These are phyloP conservation scores for Drosophila carrolli DNA, from an alignment of 1,140 invertebrate species.

Conservation along the genomic window DNA sequence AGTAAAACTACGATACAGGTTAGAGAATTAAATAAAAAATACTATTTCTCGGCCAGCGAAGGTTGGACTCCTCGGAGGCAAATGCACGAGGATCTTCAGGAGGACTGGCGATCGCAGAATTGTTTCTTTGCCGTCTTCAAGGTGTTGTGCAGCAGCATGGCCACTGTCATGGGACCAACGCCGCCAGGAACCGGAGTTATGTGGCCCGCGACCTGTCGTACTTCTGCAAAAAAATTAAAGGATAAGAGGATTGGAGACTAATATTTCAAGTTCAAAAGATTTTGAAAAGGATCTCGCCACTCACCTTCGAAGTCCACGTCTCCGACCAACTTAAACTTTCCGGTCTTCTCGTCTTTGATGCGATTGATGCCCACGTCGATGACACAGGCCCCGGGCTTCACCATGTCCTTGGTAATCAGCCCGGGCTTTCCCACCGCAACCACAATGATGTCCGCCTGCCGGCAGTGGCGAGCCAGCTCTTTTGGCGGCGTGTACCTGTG, in stretches of 20 bases:
- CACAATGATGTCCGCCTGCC: conserved; percentile 93
- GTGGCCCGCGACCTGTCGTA: conserved; percentile 90
- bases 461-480: conserved; percentile 89
- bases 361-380: conserved; percentile 95
- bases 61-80: background rate
- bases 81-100: background rate
- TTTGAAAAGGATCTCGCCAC: background rate
- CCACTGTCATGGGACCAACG: conserved; percentile 95
- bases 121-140: conserved; percentile 88
- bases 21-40: conserved; percentile 65
- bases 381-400: conserved; percentile 94
- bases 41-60: conserved; percentile 50
- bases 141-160: conserved; percentile 95
- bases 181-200: conserved; percentile 95
- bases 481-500: conserved; percentile 93
- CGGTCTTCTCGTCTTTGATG: conserved; percentile 87
- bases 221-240: conserved; percentile 86
- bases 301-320: conserved; percentile 94
- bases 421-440: conserved; percentile 92
- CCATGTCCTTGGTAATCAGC: conserved; percentile 93
- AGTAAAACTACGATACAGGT: conserved; percentile 33
- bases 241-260: background rate
- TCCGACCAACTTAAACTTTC: conserved; percentile 91
- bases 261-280: too few species aligned
- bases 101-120: background rate